A percentile compares a stretch with the other conserved stretches of the same genome.
These are phyloP conservation scores for Oriolus oriolus DNA, from an alignment of 2,113 vertebrate genomes.

Conservation along the genomic window DNA sequence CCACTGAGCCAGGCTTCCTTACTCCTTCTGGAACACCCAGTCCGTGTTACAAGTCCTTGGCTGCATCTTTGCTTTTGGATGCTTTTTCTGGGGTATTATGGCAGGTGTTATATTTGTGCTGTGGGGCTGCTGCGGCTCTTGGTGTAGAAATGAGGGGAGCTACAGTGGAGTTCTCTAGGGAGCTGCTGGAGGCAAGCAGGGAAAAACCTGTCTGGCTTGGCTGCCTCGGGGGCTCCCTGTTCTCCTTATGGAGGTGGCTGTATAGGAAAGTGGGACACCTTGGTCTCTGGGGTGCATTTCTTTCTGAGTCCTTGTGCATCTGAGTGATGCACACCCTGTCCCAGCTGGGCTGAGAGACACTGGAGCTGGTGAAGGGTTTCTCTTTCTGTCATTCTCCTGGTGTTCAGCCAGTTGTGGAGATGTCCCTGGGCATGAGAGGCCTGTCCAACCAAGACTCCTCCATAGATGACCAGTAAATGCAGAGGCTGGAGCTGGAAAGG, in stretches of 20 bases:
- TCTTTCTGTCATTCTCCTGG: background rate
- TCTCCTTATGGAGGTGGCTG: background rate
- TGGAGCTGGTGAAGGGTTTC: background rate
- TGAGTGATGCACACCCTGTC: background rate
- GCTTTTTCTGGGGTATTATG: background rate
- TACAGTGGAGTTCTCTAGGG: background rate
- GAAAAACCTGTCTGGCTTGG: background rate
- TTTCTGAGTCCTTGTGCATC: background rate
- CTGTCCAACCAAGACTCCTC: background rate
- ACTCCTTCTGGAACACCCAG: background rate
- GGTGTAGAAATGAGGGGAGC: background rate
- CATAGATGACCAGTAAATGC: fast-evolving
- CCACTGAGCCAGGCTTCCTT: background rate
- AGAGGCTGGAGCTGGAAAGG: background rate
- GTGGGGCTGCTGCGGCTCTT: background rate
- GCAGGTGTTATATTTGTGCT: background rate
- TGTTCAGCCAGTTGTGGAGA: background rate
- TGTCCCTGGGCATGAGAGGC: background rate
- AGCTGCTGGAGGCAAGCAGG: background rate
- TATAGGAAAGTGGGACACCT: background rate
- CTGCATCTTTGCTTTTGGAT: background rate
- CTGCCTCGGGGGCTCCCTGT: background rate
- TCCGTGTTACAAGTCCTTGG: fast-evolving
- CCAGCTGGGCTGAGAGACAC: background rate
- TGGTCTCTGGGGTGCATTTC: background rate